Conservation (phyloP, 2,797 vertebrate species). For the Centroberyx gerrardi region DNA sequence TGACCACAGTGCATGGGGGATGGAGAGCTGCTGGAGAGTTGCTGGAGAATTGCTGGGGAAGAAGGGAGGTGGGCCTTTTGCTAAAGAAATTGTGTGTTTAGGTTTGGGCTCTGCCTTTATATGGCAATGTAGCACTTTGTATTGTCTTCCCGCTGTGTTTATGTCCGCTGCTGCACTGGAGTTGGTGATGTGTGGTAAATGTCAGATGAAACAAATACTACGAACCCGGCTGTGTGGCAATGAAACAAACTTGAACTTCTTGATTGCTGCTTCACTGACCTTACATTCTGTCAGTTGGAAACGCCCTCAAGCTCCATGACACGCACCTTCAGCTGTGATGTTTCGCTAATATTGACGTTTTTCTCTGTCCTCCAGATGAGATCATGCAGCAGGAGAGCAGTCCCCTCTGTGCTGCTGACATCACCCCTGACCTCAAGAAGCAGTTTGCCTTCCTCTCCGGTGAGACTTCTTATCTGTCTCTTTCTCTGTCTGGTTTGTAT, state of each 20-base stretch:
- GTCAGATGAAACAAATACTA: not conserved
- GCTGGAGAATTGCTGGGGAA: not conserved
- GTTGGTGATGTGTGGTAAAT: not conserved
- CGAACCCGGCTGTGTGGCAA: not conserved
- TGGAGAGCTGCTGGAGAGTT: not conserved
- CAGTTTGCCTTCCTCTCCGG: slow-evolving; percentile 96
- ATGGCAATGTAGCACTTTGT: not conserved
- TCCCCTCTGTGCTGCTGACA: slow-evolving; percentile 92
- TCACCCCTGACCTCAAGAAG: slow-evolving; percentile 93
- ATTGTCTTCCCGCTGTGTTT: too few species aligned
- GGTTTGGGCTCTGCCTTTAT: not conserved
- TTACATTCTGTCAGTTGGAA: too few species aligned
- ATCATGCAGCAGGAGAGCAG: slow-evolving; percentile 96
- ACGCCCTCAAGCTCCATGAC: too few species aligned
- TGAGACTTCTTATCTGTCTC: slow-evolving; percentile 68
- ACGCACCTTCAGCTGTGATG: not conserved
- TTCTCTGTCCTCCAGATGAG: slow-evolving; percentile 89
- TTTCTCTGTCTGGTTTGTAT: slow-evolving; percentile 6
- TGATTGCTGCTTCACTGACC: too few species aligned
- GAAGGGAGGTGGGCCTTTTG: not conserved
- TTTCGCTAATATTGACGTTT: slow-evolving; percentile 14
- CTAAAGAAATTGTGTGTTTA: not conserved
- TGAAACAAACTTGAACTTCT: not conserved
- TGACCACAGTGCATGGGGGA: slow-evolving; percentile 8
- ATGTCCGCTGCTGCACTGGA: too few species aligned